Evolutionary conservation across 2,797 vertebrate species (phyloP).

Genomic region (Parotocinclus haroldoi): DNA sequence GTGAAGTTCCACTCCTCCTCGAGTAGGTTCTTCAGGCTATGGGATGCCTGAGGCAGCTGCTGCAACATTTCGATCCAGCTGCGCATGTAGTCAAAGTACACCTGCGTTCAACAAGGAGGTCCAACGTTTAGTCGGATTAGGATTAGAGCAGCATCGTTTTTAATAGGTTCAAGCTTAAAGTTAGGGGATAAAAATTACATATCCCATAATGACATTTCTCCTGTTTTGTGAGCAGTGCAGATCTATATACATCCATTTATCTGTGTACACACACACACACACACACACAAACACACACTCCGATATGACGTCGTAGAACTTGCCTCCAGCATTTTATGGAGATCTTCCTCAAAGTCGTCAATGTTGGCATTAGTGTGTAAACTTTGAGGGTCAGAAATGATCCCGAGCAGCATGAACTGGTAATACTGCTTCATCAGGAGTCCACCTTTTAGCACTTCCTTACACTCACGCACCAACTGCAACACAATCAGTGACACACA

Average conservation of each 20-base stretch:
- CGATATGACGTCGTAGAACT: too few species aligned
- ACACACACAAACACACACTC: too few species aligned
- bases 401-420: slow-evolving; percentile 92
- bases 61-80: slow-evolving; percentile 99
- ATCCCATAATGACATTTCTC: too few species aligned
- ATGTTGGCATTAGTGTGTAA: slow-evolving; percentile 87
- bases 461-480: slow-evolving; percentile 96
- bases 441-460: slow-evolving; percentile 95
- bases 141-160: too few species aligned
- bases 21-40: slow-evolving; percentile 96
- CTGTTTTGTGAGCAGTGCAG: too few species aligned
- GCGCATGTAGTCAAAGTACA: slow-evolving; percentile 99
- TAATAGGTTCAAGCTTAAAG: too few species aligned
- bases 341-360: slow-evolving; percentile 95
- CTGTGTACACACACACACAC: too few species aligned
- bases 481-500: slow-evolving; percentile 47
- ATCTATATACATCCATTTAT: too few species aligned
- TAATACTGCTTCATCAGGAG: slow-evolving; percentile 99
- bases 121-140: too few species aligned
- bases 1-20: slow-evolving; percentile 99
- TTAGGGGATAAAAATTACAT: too few species aligned
- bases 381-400: slow-evolving; percentile 76
- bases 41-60: slow-evolving; percentile 96
- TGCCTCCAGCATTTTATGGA: slow-evolving; percentile 97
- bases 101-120: slow-evolving; percentile 64